Evolutionary conservation across 2,888 invertebrate genomes (phyloP), one percentile per base, ranked within the genome.

Genomic region (Carpatolechia fugitivella): DNA sequence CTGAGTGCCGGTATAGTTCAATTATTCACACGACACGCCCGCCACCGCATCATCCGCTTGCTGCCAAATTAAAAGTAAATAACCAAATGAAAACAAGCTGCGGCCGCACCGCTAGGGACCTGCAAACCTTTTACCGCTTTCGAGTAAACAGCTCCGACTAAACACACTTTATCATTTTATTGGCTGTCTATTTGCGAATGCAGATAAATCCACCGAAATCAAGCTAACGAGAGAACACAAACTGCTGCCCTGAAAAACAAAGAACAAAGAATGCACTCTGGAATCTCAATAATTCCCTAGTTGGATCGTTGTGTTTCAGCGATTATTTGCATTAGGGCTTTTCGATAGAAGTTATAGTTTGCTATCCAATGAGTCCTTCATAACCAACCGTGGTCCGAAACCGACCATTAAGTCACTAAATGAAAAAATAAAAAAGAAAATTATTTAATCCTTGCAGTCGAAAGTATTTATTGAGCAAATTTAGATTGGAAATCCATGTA

Each of bases 41-140:
- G 66, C 72, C 72, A 76, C 80, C 77, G 79, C 82, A 86, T 85
- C 88, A 86, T 84, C 85, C 86, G 88, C 89, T 85, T 82, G 87
- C 88, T 85, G 86, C 88, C 87, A 90, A 90, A 90, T 90, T 90
- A 90, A 90, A 90, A 89, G 89, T 90, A 90, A 90, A 90, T 90
- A 90, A 87, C 89, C 79, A 84, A 89, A 90, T 89, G 88, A 90
- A 90, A 88, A 88, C 88, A 87, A 83, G 79, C 82, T 78, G 76
- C 76, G 71, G 70, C 74, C 73, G 75, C 24, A 24, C 85, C 86
- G 77, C 86, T 74, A 80, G 88, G 83, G 89, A 84, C 83, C 83
- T 80, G 84, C 87, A 89, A 90, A 90, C 88, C 89, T 89, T 90
- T 90, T 89, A 90, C 85, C 84, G 87, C 73, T 82, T 80, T 76